Evolutionary conservation across 1,140 invertebrate genomes (phyloP).

Genomic region (Brachionus paranguensis): DNA sequence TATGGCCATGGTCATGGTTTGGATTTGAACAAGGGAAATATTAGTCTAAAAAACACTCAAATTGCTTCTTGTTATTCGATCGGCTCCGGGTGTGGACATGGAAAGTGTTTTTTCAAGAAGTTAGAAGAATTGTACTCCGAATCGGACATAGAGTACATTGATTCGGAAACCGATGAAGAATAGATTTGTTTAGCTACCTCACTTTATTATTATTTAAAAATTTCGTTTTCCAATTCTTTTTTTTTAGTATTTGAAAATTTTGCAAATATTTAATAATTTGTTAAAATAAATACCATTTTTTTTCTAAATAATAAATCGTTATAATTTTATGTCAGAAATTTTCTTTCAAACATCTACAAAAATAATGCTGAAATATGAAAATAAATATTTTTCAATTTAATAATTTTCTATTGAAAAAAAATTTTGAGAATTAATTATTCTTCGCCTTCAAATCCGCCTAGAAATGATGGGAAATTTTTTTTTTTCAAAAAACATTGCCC

Average conservation of each 20-base stretch:
- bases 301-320: background rate
- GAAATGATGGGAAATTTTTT: no score
- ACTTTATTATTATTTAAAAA: background rate
- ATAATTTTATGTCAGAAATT: background rate
- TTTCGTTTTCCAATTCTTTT: background rate
- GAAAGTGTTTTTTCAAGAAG: background rate
- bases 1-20: conserved; percentile 15
- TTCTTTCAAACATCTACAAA: background rate
- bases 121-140: background rate
- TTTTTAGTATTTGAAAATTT: background rate
- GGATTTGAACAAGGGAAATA: background rate
- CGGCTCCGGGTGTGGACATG: background rate
- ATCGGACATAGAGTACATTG: background rate
- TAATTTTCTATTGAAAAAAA: no score
- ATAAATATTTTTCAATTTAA: no score
- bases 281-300: background rate
- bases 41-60: conserved; percentile 10
- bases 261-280: background rate
- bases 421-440: no score
- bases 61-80: conserved; percentile 3
- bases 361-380: background rate
- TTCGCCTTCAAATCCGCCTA: no score
- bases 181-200: background rate
- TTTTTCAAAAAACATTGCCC: no score
- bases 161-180: background rate